A percentile compares a stretch with the other conserved stretches of the same genome.
Conservation (phyloP, 2,113 vertebrate species). For the Myodes glareolus region DNA sequence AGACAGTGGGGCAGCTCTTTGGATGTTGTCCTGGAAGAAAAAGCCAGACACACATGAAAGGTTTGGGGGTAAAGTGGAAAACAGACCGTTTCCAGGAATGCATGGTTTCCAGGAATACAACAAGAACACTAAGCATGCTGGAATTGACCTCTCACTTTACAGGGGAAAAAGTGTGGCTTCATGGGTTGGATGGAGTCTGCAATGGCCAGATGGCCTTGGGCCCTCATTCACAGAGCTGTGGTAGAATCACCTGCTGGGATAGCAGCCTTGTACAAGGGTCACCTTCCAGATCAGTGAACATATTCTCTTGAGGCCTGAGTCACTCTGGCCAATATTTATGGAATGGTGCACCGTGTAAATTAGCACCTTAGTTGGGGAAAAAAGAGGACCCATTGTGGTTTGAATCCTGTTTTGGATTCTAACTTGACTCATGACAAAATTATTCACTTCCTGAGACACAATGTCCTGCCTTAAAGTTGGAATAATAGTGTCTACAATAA, state of each 20-base stretch:
- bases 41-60: constrained; percentile 51
- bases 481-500: background rate
- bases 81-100: constrained; percentile 33
- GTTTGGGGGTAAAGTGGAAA: constrained; percentile 45
- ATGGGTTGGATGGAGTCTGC: background rate
- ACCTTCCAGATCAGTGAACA: background rate
- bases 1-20: constrained; percentile 15
- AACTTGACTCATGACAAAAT: background rate
- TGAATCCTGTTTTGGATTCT: background rate
- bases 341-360: background rate
- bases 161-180: background rate
- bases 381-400: background rate
- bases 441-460: constrained; percentile 31
- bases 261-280: background rate
- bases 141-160: background rate
- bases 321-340: background rate
- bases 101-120: background rate
- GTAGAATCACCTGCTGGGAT: fast-evolving
- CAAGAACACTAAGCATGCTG: background rate
- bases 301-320: background rate
- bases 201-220: background rate
- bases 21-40: constrained; percentile 47
- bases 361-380: background rate
- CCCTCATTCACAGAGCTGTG: background rate
- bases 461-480: background rate